Percentiles rank a stretch among this genome's conserved stretches.
These are phyloP conservation scores for Melinaea marsaeus DNA, from an alignment of 2,888 invertebrate genomes.

Conservation along the genomic window DNA sequence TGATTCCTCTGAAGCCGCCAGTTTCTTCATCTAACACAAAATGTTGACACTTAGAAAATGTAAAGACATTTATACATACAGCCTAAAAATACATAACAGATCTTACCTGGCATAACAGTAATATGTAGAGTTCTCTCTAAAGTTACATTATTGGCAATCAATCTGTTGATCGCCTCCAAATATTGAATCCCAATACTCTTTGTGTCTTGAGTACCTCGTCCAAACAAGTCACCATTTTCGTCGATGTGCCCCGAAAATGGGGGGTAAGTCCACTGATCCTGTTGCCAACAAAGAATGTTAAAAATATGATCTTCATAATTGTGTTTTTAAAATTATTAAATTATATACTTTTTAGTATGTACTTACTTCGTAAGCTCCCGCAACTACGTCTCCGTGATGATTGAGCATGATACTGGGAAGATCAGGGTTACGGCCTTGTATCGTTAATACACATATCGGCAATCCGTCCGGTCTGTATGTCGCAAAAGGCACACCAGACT, in stretches of 20 bases:
- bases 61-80: neutral
- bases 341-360: neutral
- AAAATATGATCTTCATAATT: too few species aligned
- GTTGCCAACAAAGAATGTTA: slow-evolving; percentile 27
- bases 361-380: slow-evolving; percentile 84
- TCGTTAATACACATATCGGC: slow-evolving; percentile 79
- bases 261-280: slow-evolving; percentile 91
- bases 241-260: slow-evolving; percentile 92
- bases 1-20: slow-evolving; percentile 87
- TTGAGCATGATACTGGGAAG: slow-evolving; percentile 89
- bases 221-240: slow-evolving; percentile 88
- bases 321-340: too few species aligned
- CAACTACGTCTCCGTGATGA: slow-evolving; percentile 97
- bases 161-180: slow-evolving; percentile 51
- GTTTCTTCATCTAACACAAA: slow-evolving; percentile 85
- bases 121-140: slow-evolving; percentile 56
- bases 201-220: slow-evolving; percentile 91
- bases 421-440: slow-evolving; percentile 84
- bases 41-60: neutral
- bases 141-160: slow-evolving; percentile 46
- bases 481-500: slow-evolving; percentile 80
- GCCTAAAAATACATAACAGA: too few species aligned
- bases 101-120: slow-evolving; percentile 58
- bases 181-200: slow-evolving; percentile 76
- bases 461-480: slow-evolving; percentile 69